Base-by-base conservation (phyloP, 2,797 vertebrate genomes). In the Thunnus albacares region DNA sequence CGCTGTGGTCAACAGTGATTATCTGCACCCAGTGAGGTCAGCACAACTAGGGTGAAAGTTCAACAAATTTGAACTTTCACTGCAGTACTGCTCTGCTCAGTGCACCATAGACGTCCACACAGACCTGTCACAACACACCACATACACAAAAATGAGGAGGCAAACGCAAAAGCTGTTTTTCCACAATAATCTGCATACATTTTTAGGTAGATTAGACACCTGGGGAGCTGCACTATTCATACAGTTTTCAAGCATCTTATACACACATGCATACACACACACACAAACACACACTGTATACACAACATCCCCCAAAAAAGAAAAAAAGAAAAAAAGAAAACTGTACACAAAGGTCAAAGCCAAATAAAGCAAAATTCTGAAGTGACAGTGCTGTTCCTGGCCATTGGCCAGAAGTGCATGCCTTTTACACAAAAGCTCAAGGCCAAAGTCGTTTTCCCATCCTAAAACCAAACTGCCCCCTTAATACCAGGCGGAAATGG, bases 341-440 rank as follows among this genome's bases (percentile, higher is more conserved):
- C 51, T 28, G 28, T 13, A n/a, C 18, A 71, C 55, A 62, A 61
- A 85, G 26, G 43, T 74, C 63, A 67, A 64, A 80, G 64, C 77
- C 79, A 87, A 89, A 88, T 81, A 69, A 82, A 91, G 79, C 18
- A 0, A 71, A 77, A 71, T 51, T 58, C 11, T 77, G 28, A 18
- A 63, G 56, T 18, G 73, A 71, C 57, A 71, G 22, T 65, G 62
- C 28, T 13, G 51, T 76, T 87, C 78, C 82, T 79, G 85, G 88
- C 70, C 71, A 75, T 72, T 62, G 73, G 89, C 87, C 90, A 92
- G 81, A 68, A 77, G 83, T 87, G 75, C 89, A 86, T 77, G 83
- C 90, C 90, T 85, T 55, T 75, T 73, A 74, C 75, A 89, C 85
- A 91, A 92, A 90, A 89, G 86, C 84, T 92, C 94, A 96, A 95